phyloP scores from a whole-genome alignment of 2,888 invertebrate species.

The Dendrolimus houi region DNA sequence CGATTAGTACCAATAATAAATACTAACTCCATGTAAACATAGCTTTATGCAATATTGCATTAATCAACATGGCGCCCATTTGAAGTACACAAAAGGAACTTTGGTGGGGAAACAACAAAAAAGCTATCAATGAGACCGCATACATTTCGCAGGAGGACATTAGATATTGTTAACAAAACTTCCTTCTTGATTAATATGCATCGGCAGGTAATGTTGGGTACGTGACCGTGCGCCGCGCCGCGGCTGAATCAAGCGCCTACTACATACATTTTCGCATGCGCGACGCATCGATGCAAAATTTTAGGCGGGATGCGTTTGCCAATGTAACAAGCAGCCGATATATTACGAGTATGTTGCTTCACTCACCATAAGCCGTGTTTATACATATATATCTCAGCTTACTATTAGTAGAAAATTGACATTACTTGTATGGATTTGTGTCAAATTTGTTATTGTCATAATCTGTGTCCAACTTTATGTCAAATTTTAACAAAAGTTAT shows the following conservation, averaged over 20 bases:
- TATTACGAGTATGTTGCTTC: slow-evolving; percentile 34
- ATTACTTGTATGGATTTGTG: too few relatives aligned
- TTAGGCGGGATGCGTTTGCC: slow-evolving; percentile 72
- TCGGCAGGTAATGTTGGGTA: slow-evolving; percentile 66
- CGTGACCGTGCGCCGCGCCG: slow-evolving; percentile 50
- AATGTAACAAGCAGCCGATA: slow-evolving; percentile 54
- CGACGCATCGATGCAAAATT: slow-evolving; percentile 73
- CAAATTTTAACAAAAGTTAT: too few relatives aligned
- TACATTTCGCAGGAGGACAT: slow-evolving; percentile 57
- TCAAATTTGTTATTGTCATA: too few relatives aligned
- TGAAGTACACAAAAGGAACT: slow-evolving; percentile 17
- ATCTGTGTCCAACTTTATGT: too few relatives aligned
- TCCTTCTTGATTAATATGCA: slow-evolving; percentile 73
- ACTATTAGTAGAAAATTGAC: too few relatives aligned
- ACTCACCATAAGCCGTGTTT: slow-evolving; percentile 37
- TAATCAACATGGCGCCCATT: slow-evolving; percentile 50
- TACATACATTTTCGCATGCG: slow-evolving; percentile 58
- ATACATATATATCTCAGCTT: too few relatives aligned
- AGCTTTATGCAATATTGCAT: too few relatives aligned
- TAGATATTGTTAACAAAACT: slow-evolving; percentile 76
- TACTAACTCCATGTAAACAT: too few relatives aligned
- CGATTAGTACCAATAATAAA: too few relatives aligned
- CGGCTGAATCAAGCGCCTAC: slow-evolving; percentile 25
- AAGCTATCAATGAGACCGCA: slow-evolving; percentile 67
- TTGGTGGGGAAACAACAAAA: slow-evolving; percentile 48